These are phyloP conservation scores for Neolamprologus cancellatus DNA, from an alignment of 2,113 vertebrate genomes.

Conservation along the genomic window DNA sequence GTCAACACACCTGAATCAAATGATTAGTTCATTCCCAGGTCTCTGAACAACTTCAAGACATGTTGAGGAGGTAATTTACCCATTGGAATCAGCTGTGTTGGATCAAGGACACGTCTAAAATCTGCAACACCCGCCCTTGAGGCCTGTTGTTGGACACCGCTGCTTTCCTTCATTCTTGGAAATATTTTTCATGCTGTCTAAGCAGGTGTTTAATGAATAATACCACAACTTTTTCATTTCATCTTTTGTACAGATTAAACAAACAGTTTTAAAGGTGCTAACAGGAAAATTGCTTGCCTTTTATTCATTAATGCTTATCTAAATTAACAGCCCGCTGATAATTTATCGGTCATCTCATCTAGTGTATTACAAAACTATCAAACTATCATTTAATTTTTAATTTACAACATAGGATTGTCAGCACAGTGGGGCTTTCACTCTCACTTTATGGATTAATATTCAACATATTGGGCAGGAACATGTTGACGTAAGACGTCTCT, in stretches of 20 bases:
- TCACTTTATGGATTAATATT: background rate
- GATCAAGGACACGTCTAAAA: background rate
- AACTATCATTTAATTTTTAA: background rate
- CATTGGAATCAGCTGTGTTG: background rate
- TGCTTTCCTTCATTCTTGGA: background rate
- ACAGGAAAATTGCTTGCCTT: background rate
- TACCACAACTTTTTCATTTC: background rate
- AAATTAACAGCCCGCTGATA: background rate
- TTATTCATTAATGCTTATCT: background rate
- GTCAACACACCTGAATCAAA: background rate
- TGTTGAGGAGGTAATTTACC: background rate
- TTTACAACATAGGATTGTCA: background rate
- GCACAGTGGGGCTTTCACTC: background rate
- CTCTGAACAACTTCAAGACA: rapidly evolving
- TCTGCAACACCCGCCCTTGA: rapidly evolving
- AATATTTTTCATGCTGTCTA: background rate
- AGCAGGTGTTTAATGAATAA: background rate
- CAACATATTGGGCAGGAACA: background rate
- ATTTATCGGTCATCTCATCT: background rate
- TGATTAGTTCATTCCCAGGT: rapidly evolving
- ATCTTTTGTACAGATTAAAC: background rate
- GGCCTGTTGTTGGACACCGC: background rate
- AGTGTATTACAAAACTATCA: background rate
- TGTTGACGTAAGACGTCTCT: background rate
- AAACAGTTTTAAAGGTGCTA: background rate